These are phyloP conservation scores for Junonia oenone DNA, from an alignment of 2,888 invertebrate species.

Conservation along the genomic window DNA sequence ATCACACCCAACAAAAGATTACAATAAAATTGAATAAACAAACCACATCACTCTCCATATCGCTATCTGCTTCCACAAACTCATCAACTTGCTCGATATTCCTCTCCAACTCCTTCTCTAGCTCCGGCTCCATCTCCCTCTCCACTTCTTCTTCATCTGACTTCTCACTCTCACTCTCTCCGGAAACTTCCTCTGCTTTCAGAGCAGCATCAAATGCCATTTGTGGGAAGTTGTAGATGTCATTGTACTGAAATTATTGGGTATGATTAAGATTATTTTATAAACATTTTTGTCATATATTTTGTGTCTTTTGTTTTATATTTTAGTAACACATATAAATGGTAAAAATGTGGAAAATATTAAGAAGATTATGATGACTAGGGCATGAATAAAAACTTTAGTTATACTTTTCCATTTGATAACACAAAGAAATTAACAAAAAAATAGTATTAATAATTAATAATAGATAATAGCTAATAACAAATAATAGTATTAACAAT, in stretches of 20 bases:
- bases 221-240: slow-evolving; percentile 98
- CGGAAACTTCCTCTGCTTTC: slow-evolving; percentile 90
- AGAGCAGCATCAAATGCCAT: slow-evolving; percentile 96
- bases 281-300: too few species aligned
- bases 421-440: too few species aligned
- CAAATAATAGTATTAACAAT: too few species aligned
- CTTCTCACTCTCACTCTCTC: slow-evolving; percentile 83
- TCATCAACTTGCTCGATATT: slow-evolving; percentile 81
- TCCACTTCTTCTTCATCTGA: slow-evolving; percentile 82
- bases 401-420: too few species aligned
- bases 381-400: too few species aligned
- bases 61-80: slow-evolving; percentile 87
- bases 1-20: too few species aligned
- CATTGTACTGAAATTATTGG: slow-evolving; percentile 95
- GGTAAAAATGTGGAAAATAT: too few species aligned
- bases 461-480: too few species aligned
- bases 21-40: slow-evolving; percentile 22
- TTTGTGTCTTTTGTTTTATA: too few species aligned
- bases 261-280: not conserved
- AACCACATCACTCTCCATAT: slow-evolving; percentile 72
- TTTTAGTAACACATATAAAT: too few species aligned
- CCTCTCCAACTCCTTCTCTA: slow-evolving; percentile 82
- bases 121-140: slow-evolving; percentile 79
- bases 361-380: too few species aligned
- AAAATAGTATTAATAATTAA: too few species aligned